These are phyloP conservation scores for Gallinago stenura DNA, from an alignment of 2,797 vertebrate genomes.

Conservation along the genomic window DNA sequence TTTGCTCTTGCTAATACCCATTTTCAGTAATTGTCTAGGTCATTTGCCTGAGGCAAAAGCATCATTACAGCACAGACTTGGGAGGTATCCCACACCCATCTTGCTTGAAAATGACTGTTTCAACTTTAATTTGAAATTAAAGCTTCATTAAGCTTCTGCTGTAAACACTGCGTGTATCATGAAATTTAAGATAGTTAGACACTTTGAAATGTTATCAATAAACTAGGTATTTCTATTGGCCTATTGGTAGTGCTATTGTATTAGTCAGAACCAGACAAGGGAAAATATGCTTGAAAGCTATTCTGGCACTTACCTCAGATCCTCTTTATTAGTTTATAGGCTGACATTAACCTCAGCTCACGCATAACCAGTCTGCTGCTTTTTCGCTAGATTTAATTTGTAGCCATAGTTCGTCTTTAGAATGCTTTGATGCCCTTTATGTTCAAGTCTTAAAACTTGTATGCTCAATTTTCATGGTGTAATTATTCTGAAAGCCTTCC, in stretches of 20 bases:
- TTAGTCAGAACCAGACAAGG: neutral
- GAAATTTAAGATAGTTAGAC: neutral
- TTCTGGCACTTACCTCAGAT: neutral
- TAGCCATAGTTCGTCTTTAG: constrained; percentile 31
- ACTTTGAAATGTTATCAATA: neutral
- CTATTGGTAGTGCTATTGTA: neutral
- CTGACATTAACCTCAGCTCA: constrained; percentile 5
- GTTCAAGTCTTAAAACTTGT: constrained; percentile 21
- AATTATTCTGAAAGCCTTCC: constrained; percentile 13
- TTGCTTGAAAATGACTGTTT: neutral
- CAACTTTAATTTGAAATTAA: neutral
- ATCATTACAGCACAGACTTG: neutral
- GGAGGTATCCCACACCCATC: neutral
- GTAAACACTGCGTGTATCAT: neutral
- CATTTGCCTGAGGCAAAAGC: neutral
- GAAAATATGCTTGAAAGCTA: neutral
- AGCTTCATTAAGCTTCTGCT: neutral
- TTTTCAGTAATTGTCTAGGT: neutral
- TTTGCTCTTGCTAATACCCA: neutral
- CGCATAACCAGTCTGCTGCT: neutral
- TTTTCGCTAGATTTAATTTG: constrained; percentile 30
- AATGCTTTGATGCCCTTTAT: constrained; percentile 53
- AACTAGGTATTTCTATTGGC: neutral
- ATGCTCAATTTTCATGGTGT: constrained; percentile 34
- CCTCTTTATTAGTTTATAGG: neutral